Evolutionary conservation across 2,888 invertebrate species (phyloP), one percentile per base, ranked within the genome.

Genomic region (Drosophila atroscutellata): DNA sequence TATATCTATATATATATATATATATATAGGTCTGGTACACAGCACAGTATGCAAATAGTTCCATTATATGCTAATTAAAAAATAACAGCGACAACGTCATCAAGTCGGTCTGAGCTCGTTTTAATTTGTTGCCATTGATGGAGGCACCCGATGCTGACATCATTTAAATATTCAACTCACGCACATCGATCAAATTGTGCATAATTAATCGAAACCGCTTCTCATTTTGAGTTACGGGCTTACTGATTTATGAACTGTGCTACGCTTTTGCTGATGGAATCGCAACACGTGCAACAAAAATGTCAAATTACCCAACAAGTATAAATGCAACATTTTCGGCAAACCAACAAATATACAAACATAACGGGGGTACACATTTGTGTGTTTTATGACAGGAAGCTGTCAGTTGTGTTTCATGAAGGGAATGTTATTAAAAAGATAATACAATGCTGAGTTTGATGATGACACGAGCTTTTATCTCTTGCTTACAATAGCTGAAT

Each of bases 111-210:
- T 36, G 45, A 34, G 60, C 32, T 70, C 55, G 52, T 39, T 45
- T 18, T 26, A 24, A 13, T 18, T 28, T 30, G 49, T n/a, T 71
- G 50, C 52, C 64, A 70, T 56, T 59, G 75, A 26, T 50, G 56
- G 39, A n/a, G 56, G 59, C 26, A 28, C 9, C 37, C 11, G 3
- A 11, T n/a, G 39, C 34, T 34, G 60, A 13, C 56, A 15, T 20
- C 24, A 39, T 39, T 76, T 26, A n/a, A 60, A 45, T 56, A 89
- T 72, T 80, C 88, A 30, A 66, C 68, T 68, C 88, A 85, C 90
- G 88, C 77, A 77, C 86, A 85, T 85, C 90, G 77, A 85, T 85
- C 90, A 85, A 85, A 80, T 82, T 89, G 80, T 66, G 86, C 83
- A 89, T 89, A 84, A 84, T 89, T 84, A 84, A 85, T 85, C 62